Evolutionary conservation across 2,888 invertebrate species (phyloP).

Genomic region (Oasisia sp.): DNA sequence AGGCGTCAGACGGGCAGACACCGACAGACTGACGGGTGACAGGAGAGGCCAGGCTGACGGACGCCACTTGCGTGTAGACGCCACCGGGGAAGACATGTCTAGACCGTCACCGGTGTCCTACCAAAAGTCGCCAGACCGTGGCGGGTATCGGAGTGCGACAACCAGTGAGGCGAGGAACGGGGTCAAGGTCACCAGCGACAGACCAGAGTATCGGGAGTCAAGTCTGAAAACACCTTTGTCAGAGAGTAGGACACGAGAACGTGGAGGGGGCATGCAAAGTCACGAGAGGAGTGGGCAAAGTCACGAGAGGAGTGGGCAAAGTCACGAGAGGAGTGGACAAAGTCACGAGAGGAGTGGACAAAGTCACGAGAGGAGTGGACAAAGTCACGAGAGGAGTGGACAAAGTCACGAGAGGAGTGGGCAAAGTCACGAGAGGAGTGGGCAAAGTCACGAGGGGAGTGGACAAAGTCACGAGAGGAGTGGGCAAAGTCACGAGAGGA

Average conservation of each 20-base stretch:
- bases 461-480: too few species aligned
- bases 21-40: not conserved
- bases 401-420: not conserved
- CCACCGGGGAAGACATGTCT: not conserved
- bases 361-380: too few species aligned
- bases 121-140: not conserved
- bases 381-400: not conserved
- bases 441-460: not conserved
- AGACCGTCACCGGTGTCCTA: not conserved
- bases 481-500: slow-evolving; percentile 32
- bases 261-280: too few species aligned
- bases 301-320: slow-evolving; percentile 25
- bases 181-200: not conserved
- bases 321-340: slow-evolving; percentile 28
- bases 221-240: not conserved
- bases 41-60: not conserved
- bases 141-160: not conserved
- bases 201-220: not conserved
- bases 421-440: not conserved
- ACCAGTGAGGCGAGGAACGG: not conserved
- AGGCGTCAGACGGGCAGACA: not conserved
- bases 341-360: not conserved
- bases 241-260: not conserved
- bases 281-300: not conserved
- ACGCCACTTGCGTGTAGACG: not conserved